A percentile compares a stretch with the other conserved stretches of the same genome.
These are phyloP conservation scores for Campaea margaritaria DNA, from an alignment of 2,888 invertebrate genomes.

Conservation along the genomic window DNA sequence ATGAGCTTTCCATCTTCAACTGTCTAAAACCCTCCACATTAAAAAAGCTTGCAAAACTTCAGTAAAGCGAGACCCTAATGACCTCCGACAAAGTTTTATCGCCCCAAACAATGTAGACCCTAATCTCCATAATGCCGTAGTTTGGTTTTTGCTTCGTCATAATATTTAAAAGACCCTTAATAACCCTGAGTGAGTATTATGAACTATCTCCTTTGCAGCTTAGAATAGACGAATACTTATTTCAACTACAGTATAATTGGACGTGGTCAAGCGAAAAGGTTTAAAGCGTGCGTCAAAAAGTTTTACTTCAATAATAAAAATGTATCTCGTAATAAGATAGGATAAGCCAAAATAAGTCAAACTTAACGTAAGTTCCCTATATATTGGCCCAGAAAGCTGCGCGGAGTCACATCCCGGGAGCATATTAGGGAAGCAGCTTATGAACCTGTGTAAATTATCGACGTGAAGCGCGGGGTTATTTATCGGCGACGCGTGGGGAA, in stretches of 20 bases:
- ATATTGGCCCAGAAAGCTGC: slow-evolving; percentile 26
- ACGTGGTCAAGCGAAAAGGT: too few species aligned
- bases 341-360: not conserved
- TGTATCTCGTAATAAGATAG: too few species aligned
- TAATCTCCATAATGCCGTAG: slow-evolving; percentile 51
- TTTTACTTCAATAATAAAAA: not conserved
- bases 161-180: slow-evolving; percentile 35
- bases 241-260: too few species aligned
- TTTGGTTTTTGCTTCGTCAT: slow-evolving; percentile 40
- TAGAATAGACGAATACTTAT: not conserved
- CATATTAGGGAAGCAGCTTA: slow-evolving; percentile 57
- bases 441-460: slow-evolving; percentile 67
- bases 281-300: not conserved
- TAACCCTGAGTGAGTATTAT: slow-evolving; percentile 4
- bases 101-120: slow-evolving; percentile 39
- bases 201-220: not conserved
- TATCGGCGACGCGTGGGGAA: slow-evolving; percentile 70
- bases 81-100: slow-evolving; percentile 29
- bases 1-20: slow-evolving; percentile 1
- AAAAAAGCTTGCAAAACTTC: slow-evolving; percentile 15
- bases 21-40: slow-evolving; percentile 5
- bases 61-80: slow-evolving; percentile 15
- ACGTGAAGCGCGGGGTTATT: slow-evolving; percentile 71
- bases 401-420: slow-evolving; percentile 24
- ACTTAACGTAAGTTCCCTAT: slow-evolving; percentile 8